Base-by-base conservation (phyloP, 1,140 invertebrate genomes). In the Drosophila seguyi region DNA sequence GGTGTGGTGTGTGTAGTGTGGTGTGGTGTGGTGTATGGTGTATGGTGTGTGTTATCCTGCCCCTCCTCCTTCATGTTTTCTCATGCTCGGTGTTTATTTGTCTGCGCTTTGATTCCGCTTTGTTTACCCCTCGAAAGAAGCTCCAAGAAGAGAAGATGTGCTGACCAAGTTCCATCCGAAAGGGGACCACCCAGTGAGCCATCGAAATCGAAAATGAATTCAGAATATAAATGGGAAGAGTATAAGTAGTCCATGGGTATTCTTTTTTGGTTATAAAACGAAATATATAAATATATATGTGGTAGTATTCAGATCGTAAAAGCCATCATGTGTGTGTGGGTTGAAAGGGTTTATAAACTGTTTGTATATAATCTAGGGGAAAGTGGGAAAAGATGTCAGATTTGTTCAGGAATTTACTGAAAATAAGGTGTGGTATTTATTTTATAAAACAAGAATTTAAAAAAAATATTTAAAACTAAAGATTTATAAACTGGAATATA, bases 51-150 rank as follows among this genome's bases (percentile, higher is more conserved):
- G 36, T 31, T 38, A 14, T n/a, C 18, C 29, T 62, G 16, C 56
- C 42, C 42, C 52, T n/a, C n/a, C n/a, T n/a, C 18, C 13, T 34
- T 39, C n/a, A 13, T 57, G 22, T 41, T 27, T 36, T 31, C 34
- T 44, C 11, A 22, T 34, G 16, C 29, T 36, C 18, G 36, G 38
- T 66, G 65, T 66, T 68, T 68, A 62, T 68, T 68, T 65, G 60
- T 52, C 61, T 63, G 29, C 22, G 20, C 36, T 41, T 62, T 47
- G 56, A 38, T 61, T 61, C 22, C 45, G 16, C 29, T 61, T 36
- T 65, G 66, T 52, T 52, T 52, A 14, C 20, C 44, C 44, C 38
- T 42, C 59, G 20, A 65, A 18, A 56, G 34, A 56, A 56, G 34
- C 18, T 57, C 25, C n/a, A 31, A 16, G 31, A 48, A 22, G n/a